Base-by-base conservation (phyloP, 2,797 vertebrate species). In the Channallabes apus region DNA sequence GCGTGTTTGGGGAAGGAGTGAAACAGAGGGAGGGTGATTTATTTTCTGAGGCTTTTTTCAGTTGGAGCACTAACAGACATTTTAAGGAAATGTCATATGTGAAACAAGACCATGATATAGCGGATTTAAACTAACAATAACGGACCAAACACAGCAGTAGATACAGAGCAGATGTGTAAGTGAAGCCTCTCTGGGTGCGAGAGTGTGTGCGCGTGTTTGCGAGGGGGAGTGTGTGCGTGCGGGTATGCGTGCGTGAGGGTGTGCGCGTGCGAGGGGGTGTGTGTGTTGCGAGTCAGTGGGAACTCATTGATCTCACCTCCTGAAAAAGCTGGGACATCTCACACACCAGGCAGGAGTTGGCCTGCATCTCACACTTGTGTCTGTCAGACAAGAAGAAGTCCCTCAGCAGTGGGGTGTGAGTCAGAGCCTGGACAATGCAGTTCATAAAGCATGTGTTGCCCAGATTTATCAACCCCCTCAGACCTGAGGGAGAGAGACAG, bases 361-460 rank as follows among this genome's bases (percentile, higher is more conserved):
- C 96, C 94, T 96, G 96, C 96, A 97, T 97, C 94, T 96, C 96
- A 90, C 96, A 97, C 93, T 96, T 95, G 94, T 97, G 96, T 89
- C 96, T 90, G 94, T 97, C 96, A 0, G 96, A 97, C 87, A 97
- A 95, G 94, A 97, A 97, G 94, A 97, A 97, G 92, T 97, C 96
- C 61, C 98, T 96, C 91, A 99, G 96, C 91, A 99, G 96, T 20
- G 98, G 98, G 2, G 98, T 99, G 96, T 99, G 98, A 84, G 98
- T 99, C 91, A 99, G 96, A 85, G 98, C 98, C 96, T 99, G 98
- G 87, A 99, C 98, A 79, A 99, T 99, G 93, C 98, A 99, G 95
- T 99, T 99, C 98, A 99, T 99, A 95, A 99, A 99, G 95, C 98
- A 99, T 0, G 98, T 99, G 96, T 99, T 99, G 91, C 98, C 98